phyloP scores from a whole-genome alignment of 2,888 invertebrate species.

The Perithous albicinctus region DNA sequence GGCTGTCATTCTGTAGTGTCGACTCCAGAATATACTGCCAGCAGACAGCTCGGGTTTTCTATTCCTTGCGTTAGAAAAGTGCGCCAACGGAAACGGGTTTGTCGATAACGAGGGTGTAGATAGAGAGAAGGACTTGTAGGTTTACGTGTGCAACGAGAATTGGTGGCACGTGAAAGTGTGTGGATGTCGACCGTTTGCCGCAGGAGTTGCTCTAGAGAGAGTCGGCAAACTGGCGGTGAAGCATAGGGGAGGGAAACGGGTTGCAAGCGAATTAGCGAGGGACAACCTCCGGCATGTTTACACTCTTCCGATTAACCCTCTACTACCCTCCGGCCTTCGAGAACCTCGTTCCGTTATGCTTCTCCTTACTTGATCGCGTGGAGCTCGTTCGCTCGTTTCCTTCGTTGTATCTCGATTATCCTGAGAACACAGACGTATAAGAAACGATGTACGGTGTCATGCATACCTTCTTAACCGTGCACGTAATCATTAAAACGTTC shows the following conservation, averaged over 20 bases:
- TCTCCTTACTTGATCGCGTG: background rate
- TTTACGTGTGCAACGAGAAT: conserved; percentile 33
- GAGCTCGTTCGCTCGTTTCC: background rate
- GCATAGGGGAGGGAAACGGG: conserved; percentile 15
- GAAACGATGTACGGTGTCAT: background rate
- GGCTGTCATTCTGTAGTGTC: background rate
- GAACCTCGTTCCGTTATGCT: conserved; percentile 20
- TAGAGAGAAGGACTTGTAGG: conserved; percentile 24
- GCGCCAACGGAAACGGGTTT: conserved; percentile 28
- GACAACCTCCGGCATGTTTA: conserved; percentile 66
- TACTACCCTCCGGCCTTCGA: conserved; percentile 36
- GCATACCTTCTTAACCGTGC: background rate
- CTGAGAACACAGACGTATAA: background rate
- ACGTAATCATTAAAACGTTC: background rate
- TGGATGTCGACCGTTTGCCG: conserved; percentile 18
- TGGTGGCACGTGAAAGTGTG: conserved; percentile 21
- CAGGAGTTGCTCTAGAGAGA: conserved; percentile 11
- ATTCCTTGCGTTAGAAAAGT: conserved; percentile 12
- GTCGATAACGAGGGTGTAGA: conserved; percentile 48
- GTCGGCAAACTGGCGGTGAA: background rate
- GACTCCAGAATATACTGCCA: background rate
- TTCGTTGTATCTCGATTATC: conserved; percentile 29
- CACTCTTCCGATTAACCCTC: conserved; percentile 64
- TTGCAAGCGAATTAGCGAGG: conserved; percentile 61
- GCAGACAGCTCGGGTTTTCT: background rate